Conservation (phyloP, 2,888 invertebrate species). For the Agrotis segetum region DNA sequence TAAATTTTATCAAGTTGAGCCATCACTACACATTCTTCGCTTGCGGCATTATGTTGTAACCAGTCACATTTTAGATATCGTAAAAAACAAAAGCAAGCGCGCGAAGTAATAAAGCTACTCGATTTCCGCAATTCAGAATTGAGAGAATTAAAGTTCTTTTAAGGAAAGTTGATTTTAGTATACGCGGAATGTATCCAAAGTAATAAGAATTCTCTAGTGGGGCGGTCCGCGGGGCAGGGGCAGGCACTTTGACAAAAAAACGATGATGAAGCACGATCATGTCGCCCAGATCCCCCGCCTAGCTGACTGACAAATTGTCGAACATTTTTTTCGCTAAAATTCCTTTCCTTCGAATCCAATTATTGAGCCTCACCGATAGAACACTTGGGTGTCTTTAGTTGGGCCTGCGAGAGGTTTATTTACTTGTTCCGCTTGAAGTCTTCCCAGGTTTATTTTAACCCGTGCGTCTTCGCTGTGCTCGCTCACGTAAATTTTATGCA, state of each 20-base stretch:
- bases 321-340: constrained; percentile 86
- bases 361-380: constrained; percentile 81
- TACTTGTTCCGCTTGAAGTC: constrained; percentile 72
- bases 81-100: constrained; percentile 84
- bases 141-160: constrained; percentile 86
- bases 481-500: constrained; percentile 69
- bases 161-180: constrained; percentile 82
- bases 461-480: constrained; percentile 57
- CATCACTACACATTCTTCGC: constrained; percentile 77
- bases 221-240: constrained; percentile 73
- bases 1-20: constrained; percentile 71
- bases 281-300: constrained; percentile 79
- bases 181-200: constrained; percentile 82
- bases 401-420: constrained; percentile 71
- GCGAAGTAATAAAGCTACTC: constrained; percentile 84
- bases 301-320: constrained; percentile 86
- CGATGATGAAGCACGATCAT: constrained; percentile 88
- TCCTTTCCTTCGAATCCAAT: constrained; percentile 85
- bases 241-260: constrained; percentile 84
- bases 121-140: constrained; percentile 83
- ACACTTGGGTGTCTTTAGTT: constrained; percentile 73
- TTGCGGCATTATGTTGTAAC: constrained; percentile 80
- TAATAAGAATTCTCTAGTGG: constrained; percentile 84
- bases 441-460: constrained; percentile 70
- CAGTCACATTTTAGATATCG: constrained; percentile 81